Evolutionary conservation across 2,113 vertebrate genomes (phyloP), one percentile per base, ranked within the genome.

Genomic region (Nematolebias whitei): DNA sequence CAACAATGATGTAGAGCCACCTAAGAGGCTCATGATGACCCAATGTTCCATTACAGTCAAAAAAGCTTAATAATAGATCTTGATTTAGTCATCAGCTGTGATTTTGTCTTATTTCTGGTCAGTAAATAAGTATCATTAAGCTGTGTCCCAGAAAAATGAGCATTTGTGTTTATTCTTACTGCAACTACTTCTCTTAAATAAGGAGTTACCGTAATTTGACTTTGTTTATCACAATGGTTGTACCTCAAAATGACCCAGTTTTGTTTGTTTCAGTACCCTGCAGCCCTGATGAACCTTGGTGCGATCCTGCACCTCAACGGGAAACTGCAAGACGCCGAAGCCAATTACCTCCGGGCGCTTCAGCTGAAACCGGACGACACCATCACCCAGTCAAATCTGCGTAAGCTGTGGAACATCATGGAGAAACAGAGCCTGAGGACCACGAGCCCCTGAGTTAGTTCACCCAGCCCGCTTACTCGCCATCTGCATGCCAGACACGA

Each of bases 331-430:
- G 93, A 96, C 61, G 97, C 97, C 0, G 98, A 99, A 88, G 91
- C 94, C 85, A 98, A 99, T 92, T 99, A 99, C 90, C 95, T 99
- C 78, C 89, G 92, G 82, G 98, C 98, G 12, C 94, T 99, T 70
- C 95, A 93, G 65, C 94, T 98, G 80, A 99, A 99, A 76, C 97
- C 97, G 0, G 96, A 99, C 23, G 97, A 99, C 67, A 85, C 92
- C 87, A 99, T 99, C 90, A 99, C 98, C 8, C 98, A 98, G 87
- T 99, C 98, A 66, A 99, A 99, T 82, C 91, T 99, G 77, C 96
- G 96, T 58, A 99, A 99, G 85, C 89, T 99, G 63, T 97, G 96
- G 96, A 99, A 99, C 90, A 98, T 99, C 89, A 99, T 99, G 96
- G 96, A 98, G 88, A 99, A 99, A 72, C 96, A 98, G 93, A 96